Evolutionary conservation across 2,888 invertebrate genomes (phyloP).

Genomic region (Autographa gamma): DNA sequence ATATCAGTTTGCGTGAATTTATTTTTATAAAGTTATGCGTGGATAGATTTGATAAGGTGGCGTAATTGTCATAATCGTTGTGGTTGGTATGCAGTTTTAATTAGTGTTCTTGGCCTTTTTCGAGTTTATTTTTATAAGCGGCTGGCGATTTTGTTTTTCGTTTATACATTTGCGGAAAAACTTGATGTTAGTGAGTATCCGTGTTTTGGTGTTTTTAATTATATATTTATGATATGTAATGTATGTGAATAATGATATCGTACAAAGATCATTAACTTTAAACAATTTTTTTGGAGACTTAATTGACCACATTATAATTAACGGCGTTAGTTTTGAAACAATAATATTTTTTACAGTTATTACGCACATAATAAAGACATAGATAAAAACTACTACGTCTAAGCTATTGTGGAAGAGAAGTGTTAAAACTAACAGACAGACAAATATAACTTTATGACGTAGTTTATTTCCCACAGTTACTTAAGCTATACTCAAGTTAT

Average conservation of each 20-base stretch:
- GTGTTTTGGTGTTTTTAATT: constrained; percentile 2
- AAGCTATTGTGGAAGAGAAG: not conserved
- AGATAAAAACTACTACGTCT: no score
- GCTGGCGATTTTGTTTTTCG: not conserved
- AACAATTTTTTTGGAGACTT: not conserved
- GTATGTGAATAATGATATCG: not conserved
- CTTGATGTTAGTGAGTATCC: not conserved
- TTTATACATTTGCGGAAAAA: not conserved
- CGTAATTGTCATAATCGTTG: not conserved
- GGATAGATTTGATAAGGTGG: constrained; percentile 14
- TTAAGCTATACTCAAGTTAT: constrained; percentile 30
- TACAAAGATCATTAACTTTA: not conserved
- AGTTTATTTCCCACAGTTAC: constrained; percentile 22
- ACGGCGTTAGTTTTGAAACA: not conserved
- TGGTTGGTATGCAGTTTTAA: not conserved
- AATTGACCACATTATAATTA: not conserved
- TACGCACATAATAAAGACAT: not conserved
- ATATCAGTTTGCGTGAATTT: constrained; percentile 48
- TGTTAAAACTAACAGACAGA: not conserved
- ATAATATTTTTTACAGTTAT: not conserved
- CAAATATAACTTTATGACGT: not conserved
- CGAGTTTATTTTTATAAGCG: not conserved
- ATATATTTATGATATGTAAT: not conserved
- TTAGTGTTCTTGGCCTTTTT: not conserved
- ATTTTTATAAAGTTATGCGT: constrained; percentile 37